Evolutionary conservation across 1,140 invertebrate species (phyloP), one percentile per base, ranked within the genome.

Genomic region (Cylas formicarius): DNA sequence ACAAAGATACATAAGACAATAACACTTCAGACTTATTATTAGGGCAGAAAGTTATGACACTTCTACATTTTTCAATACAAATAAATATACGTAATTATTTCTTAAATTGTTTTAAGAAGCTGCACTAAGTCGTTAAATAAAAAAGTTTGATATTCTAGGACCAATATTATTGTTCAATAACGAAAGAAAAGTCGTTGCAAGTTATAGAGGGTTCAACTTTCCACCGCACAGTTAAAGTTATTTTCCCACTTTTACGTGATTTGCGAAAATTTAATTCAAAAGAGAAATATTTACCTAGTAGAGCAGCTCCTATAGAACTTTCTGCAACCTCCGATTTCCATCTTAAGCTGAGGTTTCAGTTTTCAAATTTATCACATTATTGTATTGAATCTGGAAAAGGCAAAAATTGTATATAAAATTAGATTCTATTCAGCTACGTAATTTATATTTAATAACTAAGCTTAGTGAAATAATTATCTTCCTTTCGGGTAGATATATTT

Each of bases 301-400:
- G 45, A 48, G 24, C 45, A 48, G 21, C 45, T 48, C 2, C 45
- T 26, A 21, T 48, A 48, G 23, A 48, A 39, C 24, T 48, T 48
- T 27, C 45, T 24, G 4, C 38, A 18, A 11, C 37, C 32, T 20
- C 18, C 42, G 14, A 48, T 42, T 39, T 48, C 45, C 45, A 48
- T 48, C 27, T 11, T 39, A n/a, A n/a, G n/a, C n/a, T n/a, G n/a
- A n/a, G n/a, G n/a, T n/a, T n/a, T n/a, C n/a, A n/a, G n/a, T n/a
- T n/a, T n/a, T n/a, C n/a, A n/a, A n/a, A n/a, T n/a, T n/a, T n/a
- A n/a, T n/a, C n/a, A n/a, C n/a, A n/a, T n/a, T n/a, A n/a, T n/a
- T n/a, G n/a, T n/a, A n/a, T n/a, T n/a, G n/a, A n/a, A n/a, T n/a
- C n/a, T n/a, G n/a, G n/a, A n/a, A n/a, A n/a, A n/a, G n/a, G n/a